Conservation (phyloP, 2,888 invertebrate genomes). For the Bellardia bayeri region DNA sequence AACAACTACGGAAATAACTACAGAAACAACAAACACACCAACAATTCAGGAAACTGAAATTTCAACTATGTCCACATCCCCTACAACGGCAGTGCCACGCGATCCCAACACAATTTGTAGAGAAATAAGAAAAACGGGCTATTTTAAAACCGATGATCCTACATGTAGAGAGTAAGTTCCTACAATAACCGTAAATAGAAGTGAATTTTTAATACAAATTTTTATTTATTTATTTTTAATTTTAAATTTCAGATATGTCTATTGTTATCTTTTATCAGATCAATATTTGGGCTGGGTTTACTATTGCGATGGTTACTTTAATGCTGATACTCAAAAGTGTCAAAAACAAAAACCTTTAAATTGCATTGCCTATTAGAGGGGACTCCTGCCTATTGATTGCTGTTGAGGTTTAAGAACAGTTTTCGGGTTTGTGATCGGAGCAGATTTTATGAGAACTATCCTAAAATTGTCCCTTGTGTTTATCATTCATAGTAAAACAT, state of each 20-base stretch:
- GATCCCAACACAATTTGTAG: slow-evolving; percentile 71
- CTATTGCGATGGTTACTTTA: slow-evolving; percentile 73
- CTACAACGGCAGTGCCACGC: slow-evolving; percentile 33
- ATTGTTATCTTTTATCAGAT: slow-evolving; percentile 74
- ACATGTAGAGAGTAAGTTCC: slow-evolving; percentile 75
- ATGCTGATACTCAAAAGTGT: slow-evolving; percentile 70
- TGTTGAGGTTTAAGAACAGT: slow-evolving; percentile 24
- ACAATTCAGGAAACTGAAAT: background rate
- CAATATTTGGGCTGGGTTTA: slow-evolving; percentile 75
- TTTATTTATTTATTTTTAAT: background rate
- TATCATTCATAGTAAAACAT: slow-evolving; percentile 32
- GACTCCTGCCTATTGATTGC: background rate
- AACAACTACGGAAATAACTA: slow-evolving; percentile 30
- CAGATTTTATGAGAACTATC: slow-evolving; percentile 9
- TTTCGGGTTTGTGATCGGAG: slow-evolving; percentile 9
- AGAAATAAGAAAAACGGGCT: slow-evolving; percentile 47
- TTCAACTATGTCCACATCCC: background rate
- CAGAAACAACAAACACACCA: slow-evolving; percentile 12
- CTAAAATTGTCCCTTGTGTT: slow-evolving; percentile 31
- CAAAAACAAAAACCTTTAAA: slow-evolving; percentile 66
- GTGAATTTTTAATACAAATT: background rate
- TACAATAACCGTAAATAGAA: background rate
- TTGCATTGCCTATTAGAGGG: slow-evolving; percentile 54
- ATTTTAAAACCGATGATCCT: slow-evolving; percentile 68
- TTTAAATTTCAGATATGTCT: slow-evolving; percentile 72